phyloP scores from a whole-genome alignment of 2,797 vertebrate species.

The Myiotriccus ornatus region DNA sequence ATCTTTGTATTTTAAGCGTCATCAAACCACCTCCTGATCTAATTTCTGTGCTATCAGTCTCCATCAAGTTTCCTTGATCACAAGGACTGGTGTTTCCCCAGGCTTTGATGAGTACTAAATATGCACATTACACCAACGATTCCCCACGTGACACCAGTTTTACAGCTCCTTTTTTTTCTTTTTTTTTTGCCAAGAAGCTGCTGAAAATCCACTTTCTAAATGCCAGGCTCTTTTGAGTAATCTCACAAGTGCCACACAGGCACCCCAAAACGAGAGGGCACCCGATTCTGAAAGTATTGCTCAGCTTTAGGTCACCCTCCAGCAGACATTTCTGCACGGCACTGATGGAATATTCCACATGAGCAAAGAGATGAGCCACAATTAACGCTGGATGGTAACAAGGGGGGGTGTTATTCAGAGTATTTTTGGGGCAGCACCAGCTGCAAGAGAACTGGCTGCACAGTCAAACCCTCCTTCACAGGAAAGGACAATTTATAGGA shows the following conservation, averaged over 20 bases:
- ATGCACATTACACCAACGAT: background rate
- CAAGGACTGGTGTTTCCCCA: background rate
- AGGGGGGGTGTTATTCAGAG: background rate
- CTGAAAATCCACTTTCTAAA: background rate
- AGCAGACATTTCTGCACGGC: background rate
- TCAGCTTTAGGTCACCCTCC: background rate
- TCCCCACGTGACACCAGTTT: background rate
- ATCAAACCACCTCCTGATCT: background rate
- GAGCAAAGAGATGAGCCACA: background rate
- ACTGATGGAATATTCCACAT: background rate
- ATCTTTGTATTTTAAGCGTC: background rate
- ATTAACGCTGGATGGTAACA: fast-evolving
- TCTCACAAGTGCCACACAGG: background rate
- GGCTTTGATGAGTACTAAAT: background rate
- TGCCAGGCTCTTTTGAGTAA: background rate
- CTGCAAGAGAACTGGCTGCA: background rate
- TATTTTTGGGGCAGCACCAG: background rate
- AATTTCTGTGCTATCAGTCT: background rate
- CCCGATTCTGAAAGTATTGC: background rate
- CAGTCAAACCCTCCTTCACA: background rate
- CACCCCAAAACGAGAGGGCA: background rate
- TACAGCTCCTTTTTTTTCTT: background rate
- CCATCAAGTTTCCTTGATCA: background rate
- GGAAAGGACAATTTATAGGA: fast-evolving
- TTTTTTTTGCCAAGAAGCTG: background rate